These are phyloP conservation scores for Sphecodes monilicornis DNA, from an alignment of 2,888 invertebrate species.

Conservation along the genomic window DNA sequence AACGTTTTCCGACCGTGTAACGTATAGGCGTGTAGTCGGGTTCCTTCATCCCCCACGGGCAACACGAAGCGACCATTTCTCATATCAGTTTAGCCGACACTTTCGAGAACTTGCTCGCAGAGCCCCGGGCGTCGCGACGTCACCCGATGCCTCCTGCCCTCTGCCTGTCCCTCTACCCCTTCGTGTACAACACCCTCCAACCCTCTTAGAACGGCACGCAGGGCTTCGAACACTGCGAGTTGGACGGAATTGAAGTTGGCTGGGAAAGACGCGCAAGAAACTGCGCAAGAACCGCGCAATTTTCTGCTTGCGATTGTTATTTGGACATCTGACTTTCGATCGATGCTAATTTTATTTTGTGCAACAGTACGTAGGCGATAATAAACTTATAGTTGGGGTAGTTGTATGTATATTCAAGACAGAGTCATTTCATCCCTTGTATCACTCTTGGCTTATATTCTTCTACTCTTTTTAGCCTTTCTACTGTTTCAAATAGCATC, in stretches of 20 bases:
- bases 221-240: background rate
- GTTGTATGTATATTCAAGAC: too few species aligned
- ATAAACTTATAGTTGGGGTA: too few species aligned
- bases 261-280: background rate
- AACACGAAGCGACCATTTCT: conserved; percentile 83
- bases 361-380: too few species aligned
- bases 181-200: conserved; percentile 47
- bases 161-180: conserved; percentile 44
- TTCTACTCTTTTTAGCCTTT: too few species aligned
- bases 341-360: background rate
- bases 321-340: background rate
- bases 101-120: conserved; percentile 82
- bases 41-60: conserved; percentile 81
- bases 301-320: background rate
- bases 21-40: conserved; percentile 77
- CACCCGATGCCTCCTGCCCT: conserved; percentile 79
- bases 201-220: conserved; percentile 56
- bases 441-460: too few species aligned
- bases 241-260: background rate
- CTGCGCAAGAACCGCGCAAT: background rate
- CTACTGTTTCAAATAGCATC: too few species aligned
- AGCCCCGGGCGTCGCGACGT: conserved; percentile 80
- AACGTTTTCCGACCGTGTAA: conserved; percentile 78
- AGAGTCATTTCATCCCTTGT: too few species aligned
- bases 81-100: conserved; percentile 84